Evolutionary conservation across 2,797 vertebrate genomes (phyloP), one percentile per base, ranked within the genome.

Genomic region (Phoxinus dragarum): DNA sequence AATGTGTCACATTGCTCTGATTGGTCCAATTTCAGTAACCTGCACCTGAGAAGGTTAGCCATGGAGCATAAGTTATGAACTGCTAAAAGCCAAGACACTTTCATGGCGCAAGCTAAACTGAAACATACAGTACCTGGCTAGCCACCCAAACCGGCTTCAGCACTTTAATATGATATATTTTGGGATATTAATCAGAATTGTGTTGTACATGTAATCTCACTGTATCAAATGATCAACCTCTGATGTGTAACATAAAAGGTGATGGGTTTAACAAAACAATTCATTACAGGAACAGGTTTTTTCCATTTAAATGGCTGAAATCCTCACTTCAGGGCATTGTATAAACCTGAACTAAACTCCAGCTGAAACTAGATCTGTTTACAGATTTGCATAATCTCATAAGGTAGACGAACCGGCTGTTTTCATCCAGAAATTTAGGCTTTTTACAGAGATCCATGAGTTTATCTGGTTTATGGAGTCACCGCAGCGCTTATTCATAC

Each of bases 381-480:
- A 67, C 68, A 83, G 23, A 69, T 83, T 84, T 64, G 42, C 23
- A 80, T 72, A 56, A 56, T 54, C 52, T 23, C 36, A 27, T 68
- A 21, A 42, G 44, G 40, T 49, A 59, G 66, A 83, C n/a, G 42
- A 67, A 52, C 59, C 34, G 8, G 4, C 34, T 83, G 72, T 83
- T 75, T 44, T 66, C 27, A n/a, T 66, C 21, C 71, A 75, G 56
- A 52, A 10, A 34, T 10, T 75, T 21, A 36, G n/a, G 11, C 17
- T 83, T 66, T 66, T 38, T 34, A 47, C 61, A 52, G 1, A 36
- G 27, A 52, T 40, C 36, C 38, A 54, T 34, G 34, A 67, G 44
- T 84, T 84, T 77, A 56, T 84, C 82, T 68, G 36, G 73, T 69
- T 59, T 69, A 52, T 83, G 4, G 23, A 40, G 81, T 82, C 56